Base-by-base conservation (phyloP, 2,797 vertebrate species). In the Cichlasoma orientale region DNA sequence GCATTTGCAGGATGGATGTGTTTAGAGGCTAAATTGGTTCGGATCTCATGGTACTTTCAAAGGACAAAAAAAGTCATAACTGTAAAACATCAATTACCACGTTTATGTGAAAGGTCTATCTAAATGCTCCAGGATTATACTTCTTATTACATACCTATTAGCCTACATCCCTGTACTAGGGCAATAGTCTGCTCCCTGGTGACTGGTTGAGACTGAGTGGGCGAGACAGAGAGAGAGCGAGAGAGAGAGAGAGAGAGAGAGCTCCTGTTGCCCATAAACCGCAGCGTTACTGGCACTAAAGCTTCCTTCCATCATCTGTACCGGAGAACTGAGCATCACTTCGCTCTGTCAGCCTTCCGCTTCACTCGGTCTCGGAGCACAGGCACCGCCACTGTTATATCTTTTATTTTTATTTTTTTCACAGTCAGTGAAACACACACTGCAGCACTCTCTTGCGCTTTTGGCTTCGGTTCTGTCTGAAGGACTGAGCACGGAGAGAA, bases 181-280 rank as follows among this genome's bases (percentile, higher is more conserved):
- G 82, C 84, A 84, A 59, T 63, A 86, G 80, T 85, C 84, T 86
- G 89, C 83, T 91, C 89, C 86, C 91, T 78, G 83, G 54, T 87
- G 92, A 89, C 88, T 89, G 88, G 75, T 21, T 85, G 86, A 88
- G 86, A 82, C 70, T 84, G 88, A 86, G 89, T 87, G 90, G 82
- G 89, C 70, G 92, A 88, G 91, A 82, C 27, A 72, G 77, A 54
- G 77, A 63, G 84, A 59, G 74, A 69, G 74, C 31, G 75, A n/a
- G 73, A n/a, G 58, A 23, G 72, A 10, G 33, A 36, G 33, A 36
- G 33, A 36, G 33, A 36, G 33, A 8, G 31, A 7, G 31, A 23
- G 72, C 56, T 79, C 85, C 88, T 88, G 82, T 86, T 90, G 70
- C 86, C 77, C 86, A 91, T 90, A 90, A 85, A 86, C 84, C 86